Evolutionary conservation across 1,140 invertebrate species (phyloP), one percentile per base, ranked within the genome.

Genomic region (Harpegnathos saltator): DNA sequence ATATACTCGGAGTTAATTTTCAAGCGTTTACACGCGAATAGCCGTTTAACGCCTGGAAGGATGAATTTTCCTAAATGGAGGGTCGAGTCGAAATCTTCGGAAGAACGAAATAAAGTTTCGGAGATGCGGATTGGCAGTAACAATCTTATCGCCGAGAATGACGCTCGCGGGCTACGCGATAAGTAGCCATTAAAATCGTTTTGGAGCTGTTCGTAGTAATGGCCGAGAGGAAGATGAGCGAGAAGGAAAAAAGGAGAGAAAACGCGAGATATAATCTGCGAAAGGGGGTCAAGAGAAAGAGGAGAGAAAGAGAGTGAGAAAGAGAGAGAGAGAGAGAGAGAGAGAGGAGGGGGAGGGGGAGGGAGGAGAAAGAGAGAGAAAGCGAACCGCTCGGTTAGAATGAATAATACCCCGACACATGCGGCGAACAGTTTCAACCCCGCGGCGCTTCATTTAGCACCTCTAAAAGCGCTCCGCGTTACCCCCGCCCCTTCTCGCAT

Each of bases 321-420:
- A 69, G 22, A n/a, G n/a, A n/a, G n/a, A n/a, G n/a, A n/a, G n/a
- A 15, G 17, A 50, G 24, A 1, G 7, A 22, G 44, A 52, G 68
- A 29, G 56, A 33, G 77, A 66, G 38, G 71, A 52, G n/a, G 19
- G 68, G 56, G 26, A 75, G 17, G 33, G 26, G 17, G 26, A 14
- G 54, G 15, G 14, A 14, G 4, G 19, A 9, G 9, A 62, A 17
- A 29, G 12, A 63, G 22, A 63, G 29, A 33, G 61, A 63, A 9
- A 69, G 22, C 65, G 22, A 74, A 52, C 38, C 73, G 66, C 61
- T 83, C 38, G 62, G 73, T 83, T 56, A 50, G 72, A 87, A 87
- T 87, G 86, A 87, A 87, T 87, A 87, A 87, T 87, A 87, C 19
- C 82, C 86, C 73, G 77, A 80, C 86, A 78, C 69, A 86, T 87